Evolutionary conservation across 2,113 vertebrate species (phyloP), one percentile per base, ranked within the genome.

Genomic region (Alces alces): DNA sequence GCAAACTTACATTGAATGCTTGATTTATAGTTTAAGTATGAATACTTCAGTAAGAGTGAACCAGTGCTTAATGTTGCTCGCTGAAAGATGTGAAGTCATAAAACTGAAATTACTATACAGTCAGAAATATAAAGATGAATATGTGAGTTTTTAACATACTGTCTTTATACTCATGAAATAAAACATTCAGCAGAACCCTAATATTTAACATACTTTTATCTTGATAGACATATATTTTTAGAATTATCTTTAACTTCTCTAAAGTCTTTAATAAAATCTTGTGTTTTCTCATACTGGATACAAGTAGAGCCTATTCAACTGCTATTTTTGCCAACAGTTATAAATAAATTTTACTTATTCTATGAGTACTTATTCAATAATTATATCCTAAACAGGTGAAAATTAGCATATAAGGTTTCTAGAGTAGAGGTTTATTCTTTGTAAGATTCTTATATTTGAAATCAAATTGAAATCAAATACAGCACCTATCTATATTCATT

Each of bases 11-110:
- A 91, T 60, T 92, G n/a, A 78, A 83, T 0, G 78, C 70, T 92
- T 97, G 84, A 98, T 98, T 97, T 96, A 97, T 21, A 1, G 30
- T 92, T 98, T 91, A 70, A 66, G 33, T 61, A 27, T 96, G 28
- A 55, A 95, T 36, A 52, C 89, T 97, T 97, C 96, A 97, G 93
- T 95, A 70, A 95, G 86, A 90, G 6, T 79, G 19, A 89, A 78
- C 9, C 66, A 33, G 39, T 89, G 96, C 33, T 96, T 94, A 60
- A 12, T 95, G 33, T 96, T 97, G 73, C 61, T 64, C 78, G 47
- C 7, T 76, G 47, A 93, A 94, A 84, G 95, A 60, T n/a, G 0
- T 93, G n/a, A 89, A 92, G 28, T 15, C 90, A 30, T 93, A 94
- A 96, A 66, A 91, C 47, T 96, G 17, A 96, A 98, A 86, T 95